phyloP scores from a whole-genome alignment of 2,888 invertebrate species.

The Temnothorax rugatulus region DNA sequence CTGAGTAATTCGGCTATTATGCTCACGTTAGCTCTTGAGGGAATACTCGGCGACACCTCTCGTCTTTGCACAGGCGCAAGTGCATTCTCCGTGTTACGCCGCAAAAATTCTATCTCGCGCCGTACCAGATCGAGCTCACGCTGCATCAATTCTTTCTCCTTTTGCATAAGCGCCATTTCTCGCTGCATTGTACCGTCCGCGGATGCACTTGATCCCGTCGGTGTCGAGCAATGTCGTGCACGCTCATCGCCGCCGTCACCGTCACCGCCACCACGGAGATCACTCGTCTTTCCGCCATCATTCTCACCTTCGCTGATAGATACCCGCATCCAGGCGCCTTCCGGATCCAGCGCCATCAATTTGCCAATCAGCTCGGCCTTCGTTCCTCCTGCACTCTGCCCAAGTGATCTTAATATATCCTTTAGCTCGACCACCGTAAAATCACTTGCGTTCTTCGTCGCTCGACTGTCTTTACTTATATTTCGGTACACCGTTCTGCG shows the following conservation, averaged over 20 bases:
- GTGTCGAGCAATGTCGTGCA: not conserved
- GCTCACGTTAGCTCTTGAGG: not conserved
- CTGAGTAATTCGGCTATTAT: not conserved
- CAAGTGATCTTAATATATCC: too few relatives aligned
- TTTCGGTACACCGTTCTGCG: too few relatives aligned
- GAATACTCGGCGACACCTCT: not conserved
- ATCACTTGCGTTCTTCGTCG: not conserved
- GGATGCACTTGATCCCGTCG: not conserved
- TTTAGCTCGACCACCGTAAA: not conserved
- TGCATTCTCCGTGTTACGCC: not conserved
- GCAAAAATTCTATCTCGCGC: not conserved
- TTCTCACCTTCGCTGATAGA: not conserved
- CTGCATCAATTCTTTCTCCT: not conserved
- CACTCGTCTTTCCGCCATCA: not conserved
- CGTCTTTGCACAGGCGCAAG: not conserved
- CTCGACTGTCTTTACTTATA: too few relatives aligned
- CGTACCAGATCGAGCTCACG: not conserved
- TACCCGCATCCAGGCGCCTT: not conserved
- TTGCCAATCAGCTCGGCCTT: not conserved
- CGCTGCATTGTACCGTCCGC: not conserved
- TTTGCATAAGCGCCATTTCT: not conserved
- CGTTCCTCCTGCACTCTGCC: too few relatives aligned
- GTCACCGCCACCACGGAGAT: too few relatives aligned
- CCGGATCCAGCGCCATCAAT: not conserved
- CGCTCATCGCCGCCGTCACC: not conserved